Evolutionary conservation across 1,140 invertebrate species (phyloP).

Genomic region (Drosophila nigrodunni): DNA sequence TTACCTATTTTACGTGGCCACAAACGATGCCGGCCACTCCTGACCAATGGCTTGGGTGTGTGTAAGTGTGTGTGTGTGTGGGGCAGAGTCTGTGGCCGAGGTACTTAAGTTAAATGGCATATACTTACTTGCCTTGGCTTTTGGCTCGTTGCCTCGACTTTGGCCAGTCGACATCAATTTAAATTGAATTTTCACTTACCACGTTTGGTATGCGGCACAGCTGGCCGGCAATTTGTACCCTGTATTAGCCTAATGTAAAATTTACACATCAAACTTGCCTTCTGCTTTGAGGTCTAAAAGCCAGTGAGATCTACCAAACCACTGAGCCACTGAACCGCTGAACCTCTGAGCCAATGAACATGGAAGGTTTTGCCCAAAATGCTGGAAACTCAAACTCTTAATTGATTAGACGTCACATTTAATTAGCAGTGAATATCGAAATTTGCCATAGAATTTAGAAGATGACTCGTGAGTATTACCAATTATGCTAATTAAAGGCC

Average conservation of each 20-base stretch:
- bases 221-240: constrained; percentile 72
- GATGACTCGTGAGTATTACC: constrained; percentile 46
- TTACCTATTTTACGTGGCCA: constrained; percentile 79
- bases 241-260: constrained; percentile 83
- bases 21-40: constrained; percentile 39
- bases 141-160: constrained; percentile 14
- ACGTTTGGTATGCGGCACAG: constrained; percentile 71
- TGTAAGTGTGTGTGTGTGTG: not conserved
- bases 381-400: constrained; percentile 54
- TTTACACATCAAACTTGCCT: constrained; percentile 48
- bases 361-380: constrained; percentile 1
- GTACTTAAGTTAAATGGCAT: constrained; percentile 83
- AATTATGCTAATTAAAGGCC: constrained; percentile 80
- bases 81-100: constrained; percentile 51
- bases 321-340: constrained; percentile 4
- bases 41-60: constrained; percentile 22
- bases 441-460: constrained; percentile 35
- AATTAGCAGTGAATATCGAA: constrained; percentile 61
- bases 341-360: not conserved
- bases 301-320: not conserved
- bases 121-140: constrained; percentile 64
- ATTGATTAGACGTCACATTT: constrained; percentile 76
- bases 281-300: constrained; percentile 1
- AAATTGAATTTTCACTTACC: constrained; percentile 84
- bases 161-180: constrained; percentile 78